phyloP scores from a whole-genome alignment of 2,797 vertebrate species.

The Poeciliopsis infans region DNA sequence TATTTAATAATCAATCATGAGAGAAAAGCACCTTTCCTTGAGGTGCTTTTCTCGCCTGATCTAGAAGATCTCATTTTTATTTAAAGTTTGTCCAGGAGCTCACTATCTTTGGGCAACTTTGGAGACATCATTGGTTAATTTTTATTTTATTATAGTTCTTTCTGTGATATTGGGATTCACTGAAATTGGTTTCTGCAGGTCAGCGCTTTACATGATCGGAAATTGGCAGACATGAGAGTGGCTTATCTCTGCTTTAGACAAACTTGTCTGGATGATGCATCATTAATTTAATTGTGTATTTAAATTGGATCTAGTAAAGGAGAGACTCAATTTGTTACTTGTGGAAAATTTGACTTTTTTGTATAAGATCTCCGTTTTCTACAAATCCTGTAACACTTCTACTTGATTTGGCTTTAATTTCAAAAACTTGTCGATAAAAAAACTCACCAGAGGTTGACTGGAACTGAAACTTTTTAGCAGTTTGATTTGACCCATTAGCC shows the following conservation, averaged over 20 bases:
- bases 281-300: not conserved
- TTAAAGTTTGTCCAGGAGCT: not conserved
- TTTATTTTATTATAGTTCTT: not conserved
- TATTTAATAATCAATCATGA: not conserved
- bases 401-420: not conserved
- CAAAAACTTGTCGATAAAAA: not conserved
- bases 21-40: not conserved
- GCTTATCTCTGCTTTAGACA: not conserved
- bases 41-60: not conserved
- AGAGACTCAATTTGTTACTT: not conserved
- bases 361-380: not conserved
- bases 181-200: not conserved
- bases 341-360: not conserved
- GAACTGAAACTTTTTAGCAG: not conserved
- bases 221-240: not conserved
- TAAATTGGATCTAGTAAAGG: not conserved
- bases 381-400: not conserved
- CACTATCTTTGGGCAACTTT: not conserved
- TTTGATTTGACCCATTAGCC: not conserved
- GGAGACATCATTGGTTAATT: not conserved
- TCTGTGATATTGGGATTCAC: not conserved
- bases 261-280: not conserved
- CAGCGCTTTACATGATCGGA: not conserved
- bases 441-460: not conserved
- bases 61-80: not conserved